Evolutionary conservation across 2,113 vertebrate genomes (phyloP), one percentile per base, ranked within the genome.

Genomic region (Tympanuchus pallidicinctus): DNA sequence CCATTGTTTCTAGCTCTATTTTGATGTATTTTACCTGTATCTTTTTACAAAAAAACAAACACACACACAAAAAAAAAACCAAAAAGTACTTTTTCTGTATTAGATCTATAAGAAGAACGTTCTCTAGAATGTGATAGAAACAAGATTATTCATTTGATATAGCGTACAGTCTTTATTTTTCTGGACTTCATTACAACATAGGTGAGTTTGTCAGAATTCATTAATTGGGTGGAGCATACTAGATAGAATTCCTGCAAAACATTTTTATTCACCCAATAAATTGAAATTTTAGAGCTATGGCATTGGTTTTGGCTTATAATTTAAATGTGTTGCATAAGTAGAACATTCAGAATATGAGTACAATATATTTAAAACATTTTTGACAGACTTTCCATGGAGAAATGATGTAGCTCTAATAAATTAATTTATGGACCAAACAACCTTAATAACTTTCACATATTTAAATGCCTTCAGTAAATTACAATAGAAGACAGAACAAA

Each of bases 191-290:
- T 38, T 22, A 52, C 14, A 77, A 74, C 47, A 76, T 54, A 8
- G 5, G 16, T 2, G 3, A 27, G 11, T 2, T 86, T 84, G 78
- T 43, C 43, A 57, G 17, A 59, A 63, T 3, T 11, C 12, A 36
- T 32, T 52, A 78, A 18, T n/a, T 71, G 4, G 43, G 21, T 64
- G 6, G 32, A 30, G 12, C 47, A 1, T 43, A 27, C 8, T n/a
- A 36, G 13, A 4, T 10, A 5, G 36, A 47, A 8, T 22, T 32
- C 5, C 11, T 42, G 43, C 2, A 65, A 70, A 86, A 5, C 1
- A 1, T 25, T 25, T 74, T 66, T 38, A 19, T 59, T 36, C 1
- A 2, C 0, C 2, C 36, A n/a, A 43, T 63, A 30, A 3, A 57
- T 45, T 66, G 2, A 63, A 63, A 7, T 66, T 57, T 7, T 3